These are phyloP conservation scores for Mobula birostris DNA, from an alignment of 2,113 vertebrate genomes.

Conservation along the genomic window DNA sequence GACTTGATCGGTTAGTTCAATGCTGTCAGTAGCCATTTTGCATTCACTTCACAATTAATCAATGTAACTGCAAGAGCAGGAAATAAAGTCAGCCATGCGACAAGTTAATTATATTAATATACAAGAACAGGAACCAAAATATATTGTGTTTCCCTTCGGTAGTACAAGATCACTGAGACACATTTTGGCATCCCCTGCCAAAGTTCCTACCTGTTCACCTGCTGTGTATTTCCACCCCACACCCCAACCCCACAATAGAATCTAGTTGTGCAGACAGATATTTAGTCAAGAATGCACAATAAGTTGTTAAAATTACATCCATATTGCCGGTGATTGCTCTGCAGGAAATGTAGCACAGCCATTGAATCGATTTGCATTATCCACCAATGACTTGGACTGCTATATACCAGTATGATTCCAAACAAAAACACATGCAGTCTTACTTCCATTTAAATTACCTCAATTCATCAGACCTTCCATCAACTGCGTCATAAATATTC, in stretches of 20 bases:
- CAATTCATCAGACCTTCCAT: neutral
- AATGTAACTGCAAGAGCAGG: neutral
- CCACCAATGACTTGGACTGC: neutral
- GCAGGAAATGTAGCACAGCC: neutral
- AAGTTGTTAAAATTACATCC: neutral
- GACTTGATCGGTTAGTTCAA: constrained; percentile 34
- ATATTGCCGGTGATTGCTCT: neutral
- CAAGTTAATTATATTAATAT: neutral
- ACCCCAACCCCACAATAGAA: neutral
- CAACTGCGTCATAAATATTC: neutral
- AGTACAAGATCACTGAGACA: neutral
- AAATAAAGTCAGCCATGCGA: neutral
- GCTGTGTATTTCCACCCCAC: neutral
- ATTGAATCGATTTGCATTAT: neutral
- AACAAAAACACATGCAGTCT: neutral
- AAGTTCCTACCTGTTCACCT: neutral
- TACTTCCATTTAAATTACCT: neutral
- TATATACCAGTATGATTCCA: neutral
- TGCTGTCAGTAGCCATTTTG: constrained; percentile 49
- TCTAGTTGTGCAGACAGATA: neutral
- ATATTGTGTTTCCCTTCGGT: neutral
- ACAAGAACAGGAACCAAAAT: neutral
- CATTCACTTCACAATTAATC: neutral
- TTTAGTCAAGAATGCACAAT: neutral
- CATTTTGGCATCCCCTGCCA: neutral